Percentiles rank a stretch among this genome's conserved stretches.
These are phyloP conservation scores for Nephrotoma appendiculata DNA, from an alignment of 2,888 invertebrate species.

Conservation along the genomic window DNA sequence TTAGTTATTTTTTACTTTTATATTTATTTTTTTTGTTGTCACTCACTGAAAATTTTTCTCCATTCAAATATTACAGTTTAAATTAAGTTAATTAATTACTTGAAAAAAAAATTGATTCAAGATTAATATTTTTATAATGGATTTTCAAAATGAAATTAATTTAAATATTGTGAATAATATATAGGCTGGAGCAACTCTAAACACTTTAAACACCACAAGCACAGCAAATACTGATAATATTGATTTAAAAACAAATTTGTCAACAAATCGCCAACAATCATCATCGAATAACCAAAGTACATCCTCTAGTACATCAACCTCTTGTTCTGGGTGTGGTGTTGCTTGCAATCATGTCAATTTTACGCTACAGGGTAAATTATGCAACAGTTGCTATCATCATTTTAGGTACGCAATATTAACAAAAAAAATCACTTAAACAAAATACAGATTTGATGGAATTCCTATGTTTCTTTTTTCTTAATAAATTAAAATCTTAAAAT, in stretches of 20 bases:
- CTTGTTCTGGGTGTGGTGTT: conserved; percentile 48
- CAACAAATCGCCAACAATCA: conserved; percentile 12
- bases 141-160: neutral
- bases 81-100: neutral
- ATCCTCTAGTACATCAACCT: conserved; percentile 17
- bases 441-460: neutral
- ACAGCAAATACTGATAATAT: neutral
- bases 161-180: neutral
- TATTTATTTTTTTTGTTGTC: neutral
- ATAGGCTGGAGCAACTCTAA: conserved; percentile 3
- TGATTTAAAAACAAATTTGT: neutral
- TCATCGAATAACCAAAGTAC: conserved; percentile 11
- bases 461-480: neutral
- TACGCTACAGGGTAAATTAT: conserved; percentile 63
- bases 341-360: conserved; percentile 57
- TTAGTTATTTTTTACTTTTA: neutral
- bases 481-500: conserved; percentile 6
- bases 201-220: neutral
- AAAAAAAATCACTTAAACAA: neutral
- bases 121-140: neutral
- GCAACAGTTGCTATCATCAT: conserved; percentile 72
- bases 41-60: neutral
- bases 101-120: neutral
- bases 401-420: conserved; percentile 52
- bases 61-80: neutral